Evolutionary conservation across 2,797 vertebrate species (phyloP), one percentile per base, ranked within the genome.

Genomic region (Rhynchotus rufescens): DNA sequence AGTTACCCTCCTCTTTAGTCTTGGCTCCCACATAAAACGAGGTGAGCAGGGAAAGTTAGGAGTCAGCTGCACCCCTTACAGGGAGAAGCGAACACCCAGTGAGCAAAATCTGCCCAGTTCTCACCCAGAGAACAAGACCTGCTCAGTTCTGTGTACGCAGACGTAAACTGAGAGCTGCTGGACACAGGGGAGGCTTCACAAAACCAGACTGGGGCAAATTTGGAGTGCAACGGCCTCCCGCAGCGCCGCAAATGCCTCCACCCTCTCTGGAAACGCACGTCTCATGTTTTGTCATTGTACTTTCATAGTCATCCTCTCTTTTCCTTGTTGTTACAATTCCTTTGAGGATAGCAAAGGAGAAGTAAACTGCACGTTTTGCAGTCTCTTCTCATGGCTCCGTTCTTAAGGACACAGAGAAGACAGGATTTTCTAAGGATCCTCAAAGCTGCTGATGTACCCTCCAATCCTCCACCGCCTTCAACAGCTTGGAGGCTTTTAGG

Each of bases 401-500:
- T 82, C 68, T 77, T 32, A 10, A 57, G 28, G 65, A 59, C n/a
- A 72, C 1, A 56, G 12, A 51, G 23, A 36, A 83, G 15, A 10
- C 30, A 84, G 40, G 42, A 54, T 62, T 30, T 84, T 68, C 66
- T 76, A 69, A 66, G 76, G 75, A 59, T 56, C 66, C 86, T 78
- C 81, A 62, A 77, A 87, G 54, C 66, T 45, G 8, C 42, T 59
- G 54, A 36, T 75, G 38, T 20, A 73, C 86, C 47, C 69, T 80
- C 34, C 84, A 83, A 92, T 52, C 77, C 74, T 84, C 20, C 64
- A 32, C 57, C 44, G 69, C n/a, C 73, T 78, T 17, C 80, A 62
- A 36, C 76, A 87, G 80, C 80, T 93, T 19, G 77, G 59, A 90
- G 84, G 80, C 80, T 94, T 92, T 51, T 76, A 77, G 86, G 89